Evolutionary conservation across 2,113 vertebrate species (phyloP), one percentile per base, ranked within the genome.

Genomic region (Vicugna pacos): DNA sequence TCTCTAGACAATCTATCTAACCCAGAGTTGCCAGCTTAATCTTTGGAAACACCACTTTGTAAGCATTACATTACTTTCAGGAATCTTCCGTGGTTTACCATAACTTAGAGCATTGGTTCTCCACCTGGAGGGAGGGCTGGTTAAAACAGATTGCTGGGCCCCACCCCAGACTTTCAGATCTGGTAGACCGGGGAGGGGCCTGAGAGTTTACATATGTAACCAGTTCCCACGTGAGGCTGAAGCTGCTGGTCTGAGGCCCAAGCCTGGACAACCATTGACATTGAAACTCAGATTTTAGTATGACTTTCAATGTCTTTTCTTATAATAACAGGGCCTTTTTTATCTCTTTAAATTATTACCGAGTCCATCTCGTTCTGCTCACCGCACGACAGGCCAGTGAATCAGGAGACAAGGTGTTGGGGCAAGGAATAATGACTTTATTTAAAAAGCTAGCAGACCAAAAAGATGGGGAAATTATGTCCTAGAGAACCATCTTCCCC

Each of bases 1-100:
- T 95, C 54, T 91, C 50, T 93, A 17, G 24, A 28, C 60, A 60
- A 72, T 88, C 80, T 89, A 35, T 73, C 72, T 91, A 93, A 91
- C 35, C 56, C 50, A 65, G 19, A 42, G 65, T 58, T 91, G 24
- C 89, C 32, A 38, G 24, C 28, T 96, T 85, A n/a, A 89, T 95
- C 81, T 93, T 91, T 64, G 65, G 89, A 89, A 96, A 76, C 15
- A 26, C 52, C 10, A 22, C 28, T 85, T 92, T 28, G 13, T 87
- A 88, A 52, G 46, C 35, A 77, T 48, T 65, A 46, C 7, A 14
- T 77, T 92, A 54, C 80, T 87, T 91, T 67, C 0, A 0, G 77
- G 85, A 92, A 48, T 60, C 48, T 87, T 72, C 83, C 13, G 6
- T 81, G 76, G 76, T 60, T 92, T 35, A 22, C 10, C 22, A 2